Base-by-base conservation (phyloP, 2,888 invertebrate species). In the Drosophila neonasuta region DNA sequence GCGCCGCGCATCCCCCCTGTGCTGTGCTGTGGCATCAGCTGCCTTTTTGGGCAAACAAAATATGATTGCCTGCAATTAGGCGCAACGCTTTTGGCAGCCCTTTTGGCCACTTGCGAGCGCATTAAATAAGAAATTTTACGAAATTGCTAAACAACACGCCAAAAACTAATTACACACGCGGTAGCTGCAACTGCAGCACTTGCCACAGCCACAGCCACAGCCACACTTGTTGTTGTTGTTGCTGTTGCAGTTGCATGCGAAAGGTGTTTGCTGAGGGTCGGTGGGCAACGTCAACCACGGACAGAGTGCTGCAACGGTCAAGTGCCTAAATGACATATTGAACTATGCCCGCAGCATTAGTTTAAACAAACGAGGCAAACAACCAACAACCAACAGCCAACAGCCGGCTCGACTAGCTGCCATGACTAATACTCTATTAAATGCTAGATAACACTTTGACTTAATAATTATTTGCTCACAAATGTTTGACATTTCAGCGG, bases 11-110 rank as follows among this genome's bases (percentile, higher is more conserved):
- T 41, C 34, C 34, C 11, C 17, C 6, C 17, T 20, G 20, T 20
- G 20, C 20, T 20, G 20, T 20, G 20, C 42, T 11, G 44, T 34
- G 34, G 45, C 49, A 39, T 24, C 63, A 49, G 49, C 50, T 45
- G 71, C 50, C 57, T 49, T 56, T 77, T 75, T 71, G 77, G 81
- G 85, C 75, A 81, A 81, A 84, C 81, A 81, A 81, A 83, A 85
- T 82, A 80, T 84, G 82, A 81, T 84, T 81, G 85, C 80, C 75
- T 74, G 85, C 81, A 81, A 81, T 84, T 84, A 81, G 80, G 69
- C 76, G 54, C 79, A 75, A 76, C 76, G 82, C 69, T 71, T 84
- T 61, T 65, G 81, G 73, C 82, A 68, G 50, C 68, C 64, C 45
- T 60, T 34, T 58, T 34, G 63, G 36, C 41, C 56, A 58, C 65